Evolutionary conservation across 2,888 invertebrate genomes (phyloP), one percentile per base, ranked within the genome.

Genomic region (Apodemia mormo): DNA sequence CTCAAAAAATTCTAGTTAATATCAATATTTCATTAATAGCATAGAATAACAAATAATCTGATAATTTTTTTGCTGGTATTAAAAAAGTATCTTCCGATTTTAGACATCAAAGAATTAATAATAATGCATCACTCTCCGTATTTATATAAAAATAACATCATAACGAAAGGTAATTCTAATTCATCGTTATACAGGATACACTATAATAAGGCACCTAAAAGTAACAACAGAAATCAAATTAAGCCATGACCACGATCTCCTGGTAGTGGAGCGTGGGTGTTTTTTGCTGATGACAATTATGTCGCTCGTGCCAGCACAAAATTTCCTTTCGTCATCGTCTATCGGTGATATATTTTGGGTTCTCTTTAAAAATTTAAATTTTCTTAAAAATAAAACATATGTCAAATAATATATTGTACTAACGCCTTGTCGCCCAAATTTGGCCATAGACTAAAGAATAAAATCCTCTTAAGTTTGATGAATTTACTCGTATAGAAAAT

Each of bases 261-360:
- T 64, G 45, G 66, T 69, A 49, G 66, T n/a, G 66, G 45, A 69
- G 66, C 66, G 67, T 68, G 33, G 65, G 54, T 12, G 68, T 68
- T 68, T 85, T 88, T 88, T 88, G 87, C 82, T 81, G 67, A 14
- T 68, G 79, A 49, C 49, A 80, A 83, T 86, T 83, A 84, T 79
- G 74, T 45, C 82, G 89, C 92, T 91, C 92, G 92, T 92, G 92
- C 91, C 88, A 89, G 87, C 89, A 89, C 85, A 81, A 88, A 88
- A 89, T 88, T 85, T 85, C 82, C 83, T 88, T 89, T 88, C 86
- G 92, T 92, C 92, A 91, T 83, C 82, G 84, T 89, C 76, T 81
- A 80, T 76, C 84, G 82, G 84, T 80, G 83, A 85, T 82, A 80
- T 82, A 68, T 79, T 78, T 86, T 78, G 86, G 77, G 84, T 80